Evolutionary conservation across 64 coral and sea anemone species (phyloP).

Genomic region (Montipora sp.): DNA sequence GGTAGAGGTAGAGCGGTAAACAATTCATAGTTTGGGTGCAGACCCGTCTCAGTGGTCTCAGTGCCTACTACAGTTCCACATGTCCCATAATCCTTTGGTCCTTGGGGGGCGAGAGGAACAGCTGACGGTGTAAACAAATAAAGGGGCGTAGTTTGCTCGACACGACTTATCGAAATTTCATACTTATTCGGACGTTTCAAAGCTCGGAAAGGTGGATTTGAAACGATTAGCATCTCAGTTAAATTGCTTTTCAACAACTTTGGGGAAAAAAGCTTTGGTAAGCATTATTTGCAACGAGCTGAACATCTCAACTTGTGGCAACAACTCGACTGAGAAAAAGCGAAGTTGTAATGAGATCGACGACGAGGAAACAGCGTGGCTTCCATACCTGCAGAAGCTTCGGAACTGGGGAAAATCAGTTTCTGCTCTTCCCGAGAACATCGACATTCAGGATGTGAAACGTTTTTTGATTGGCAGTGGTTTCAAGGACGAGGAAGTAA

Average conservation of each 20-base stretch:
- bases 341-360: not conserved
- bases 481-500: constrained; percentile 6
- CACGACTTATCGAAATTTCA: not conserved
- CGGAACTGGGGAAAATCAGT: not conserved
- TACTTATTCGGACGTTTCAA: not conserved
- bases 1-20: too few species aligned
- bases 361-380: not conserved
- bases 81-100: too few species aligned
- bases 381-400: constrained; percentile 65
- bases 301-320: constrained; percentile 35
- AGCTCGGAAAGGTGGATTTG: not conserved
- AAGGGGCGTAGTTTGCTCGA: not conserved
- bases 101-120: not conserved
- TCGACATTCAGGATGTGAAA: constrained; percentile 49
- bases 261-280: constrained; percentile 46
- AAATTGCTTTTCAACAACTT: constrained; percentile 4
- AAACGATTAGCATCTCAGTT: not conserved
- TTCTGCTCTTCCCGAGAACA: constrained; percentile 5
- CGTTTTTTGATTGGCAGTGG: constrained; percentile 42
- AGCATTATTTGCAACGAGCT: constrained; percentile 35
- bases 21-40: too few species aligned
- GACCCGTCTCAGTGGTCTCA: too few species aligned
- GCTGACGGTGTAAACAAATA: not conserved
- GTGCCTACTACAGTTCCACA: not conserved
- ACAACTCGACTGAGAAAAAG: not conserved